Evolutionary conservation across 2,888 invertebrate genomes (phyloP).

Genomic region (Podabrus alpinus): DNA sequence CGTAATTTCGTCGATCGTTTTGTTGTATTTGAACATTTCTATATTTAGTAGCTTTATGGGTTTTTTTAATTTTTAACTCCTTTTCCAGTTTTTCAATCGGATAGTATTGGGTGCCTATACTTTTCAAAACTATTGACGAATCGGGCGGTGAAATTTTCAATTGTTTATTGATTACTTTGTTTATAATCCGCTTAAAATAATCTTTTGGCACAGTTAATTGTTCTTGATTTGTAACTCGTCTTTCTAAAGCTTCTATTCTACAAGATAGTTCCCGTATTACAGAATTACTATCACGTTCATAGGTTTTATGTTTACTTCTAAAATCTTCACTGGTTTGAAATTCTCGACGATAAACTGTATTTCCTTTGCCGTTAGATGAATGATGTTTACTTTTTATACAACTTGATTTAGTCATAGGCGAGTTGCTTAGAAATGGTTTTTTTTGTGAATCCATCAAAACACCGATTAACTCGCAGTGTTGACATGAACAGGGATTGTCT

Average conservation of each 20-base stretch:
- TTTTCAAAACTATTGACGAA: not conserved
- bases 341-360: not conserved
- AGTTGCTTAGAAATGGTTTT: slow-evolving; percentile 42
- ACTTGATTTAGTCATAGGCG: not conserved
- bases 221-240: slow-evolving; percentile 47
- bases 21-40: slow-evolving; percentile 23
- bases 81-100: not conserved
- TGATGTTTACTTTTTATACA: not conserved
- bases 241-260: slow-evolving; percentile 46
- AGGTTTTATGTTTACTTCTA: not conserved
- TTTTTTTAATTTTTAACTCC: not conserved
- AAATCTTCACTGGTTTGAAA: not conserved
- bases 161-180: slow-evolving; percentile 45
- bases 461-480: slow-evolving; percentile 52
- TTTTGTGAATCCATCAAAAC: slow-evolving; percentile 51
- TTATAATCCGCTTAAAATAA: slow-evolving; percentile 51
- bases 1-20: not conserved
- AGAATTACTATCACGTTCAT: not conserved
- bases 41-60: not conserved
- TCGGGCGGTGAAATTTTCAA: not conserved
- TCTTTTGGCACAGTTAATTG: slow-evolving; percentile 50
- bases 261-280: slow-evolving; percentile 39
- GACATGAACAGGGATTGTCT: slow-evolving; percentile 49
- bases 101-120: not conserved
- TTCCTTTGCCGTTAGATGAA: not conserved